A percentile compares a stretch with the other conserved stretches of the same genome.
Evolutionary conservation across 2,888 invertebrate species (phyloP).

Genomic region (Pachymerium ferrugineum): DNA sequence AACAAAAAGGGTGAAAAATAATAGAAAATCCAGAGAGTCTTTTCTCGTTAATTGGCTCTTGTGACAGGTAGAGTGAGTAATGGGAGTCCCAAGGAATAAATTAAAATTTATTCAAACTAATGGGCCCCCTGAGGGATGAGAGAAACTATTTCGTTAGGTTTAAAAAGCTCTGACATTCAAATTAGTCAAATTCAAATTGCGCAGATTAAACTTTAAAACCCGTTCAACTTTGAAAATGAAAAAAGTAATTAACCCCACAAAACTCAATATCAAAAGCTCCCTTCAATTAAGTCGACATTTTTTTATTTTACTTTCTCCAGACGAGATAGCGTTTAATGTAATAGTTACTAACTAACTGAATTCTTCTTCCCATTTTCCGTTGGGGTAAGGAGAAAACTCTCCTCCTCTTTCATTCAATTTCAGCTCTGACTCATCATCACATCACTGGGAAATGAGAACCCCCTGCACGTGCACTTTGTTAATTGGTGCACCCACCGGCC

Average conservation of each 20-base stretch:
- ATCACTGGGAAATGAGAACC: conserved; percentile 20
- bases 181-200: conserved; percentile 25
- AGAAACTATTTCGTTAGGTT: conserved; percentile 27
- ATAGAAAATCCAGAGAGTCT: background rate
- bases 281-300: background rate
- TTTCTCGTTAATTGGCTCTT: conserved; percentile 15
- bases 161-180: conserved; percentile 22
- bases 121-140: conserved; percentile 16
- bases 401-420: conserved; percentile 27
- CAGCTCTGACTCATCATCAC: conserved; percentile 24
- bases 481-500: conserved; percentile 25
- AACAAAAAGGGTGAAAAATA: background rate
- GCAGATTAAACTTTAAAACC: conserved; percentile 10
- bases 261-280: background rate
- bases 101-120: conserved; percentile 19
- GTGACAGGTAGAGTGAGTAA: conserved; percentile 14
- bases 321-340: conserved; percentile 5
- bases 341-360: conserved; percentile 18
- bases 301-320: background rate
- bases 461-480: conserved; percentile 14
- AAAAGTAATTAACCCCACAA: conserved; percentile 14
- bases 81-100: conserved; percentile 25
- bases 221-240: conserved; percentile 1
- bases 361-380: background rate
- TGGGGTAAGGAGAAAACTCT: background rate